Evolutionary conservation across 2,797 vertebrate genomes (phyloP).

Genomic region (Lycodopsis pacificus): DNA sequence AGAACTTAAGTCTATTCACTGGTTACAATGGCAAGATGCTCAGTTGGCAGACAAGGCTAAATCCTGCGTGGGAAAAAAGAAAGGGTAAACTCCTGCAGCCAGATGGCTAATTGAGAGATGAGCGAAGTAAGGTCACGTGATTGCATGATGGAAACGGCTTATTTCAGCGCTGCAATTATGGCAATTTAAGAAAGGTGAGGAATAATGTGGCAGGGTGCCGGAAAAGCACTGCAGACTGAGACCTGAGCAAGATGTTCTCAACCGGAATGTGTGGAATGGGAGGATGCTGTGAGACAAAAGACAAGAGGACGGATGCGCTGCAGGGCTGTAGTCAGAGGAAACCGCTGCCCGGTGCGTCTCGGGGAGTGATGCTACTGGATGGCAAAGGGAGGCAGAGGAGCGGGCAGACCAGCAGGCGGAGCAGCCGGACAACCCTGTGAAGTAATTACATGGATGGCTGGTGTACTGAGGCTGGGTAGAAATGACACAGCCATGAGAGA

Average conservation of each 20-base stretch:
- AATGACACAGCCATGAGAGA: conserved; percentile 63
- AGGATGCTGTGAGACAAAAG: conserved; percentile 42
- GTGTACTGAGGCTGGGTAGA: conserved; percentile 60
- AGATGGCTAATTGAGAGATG: conserved; percentile 47
- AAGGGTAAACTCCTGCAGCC: conserved; percentile 26
- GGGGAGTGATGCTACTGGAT: conserved; percentile 57
- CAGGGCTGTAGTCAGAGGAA: conserved; percentile 48
- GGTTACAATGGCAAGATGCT: conserved; percentile 45
- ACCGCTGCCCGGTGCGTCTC: conserved; percentile 54
- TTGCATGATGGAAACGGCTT: conserved; percentile 1
- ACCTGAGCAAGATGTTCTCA: conserved; percentile 28
- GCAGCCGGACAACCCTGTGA: conserved; percentile 57
- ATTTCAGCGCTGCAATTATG: conserved; percentile 15
- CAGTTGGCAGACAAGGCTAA: conserved; percentile 45
- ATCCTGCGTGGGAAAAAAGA: conserved; percentile 26
- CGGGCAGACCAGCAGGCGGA: conserved; percentile 51
- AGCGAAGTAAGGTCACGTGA: conserved; percentile 21
- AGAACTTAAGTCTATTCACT: conserved; percentile 41
- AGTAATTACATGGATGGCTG: conserved; percentile 81
- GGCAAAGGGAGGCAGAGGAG: conserved; percentile 44
- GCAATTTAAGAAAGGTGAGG: conserved; percentile 13
- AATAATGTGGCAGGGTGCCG: background rate
- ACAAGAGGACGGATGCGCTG: conserved; percentile 31
- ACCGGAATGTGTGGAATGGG: conserved; percentile 3
- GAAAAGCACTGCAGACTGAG: background rate